Percentiles rank a stretch among this genome's conserved stretches.
phyloP scores from a whole-genome alignment of 2,797 vertebrate genomes.

The Spinibarbus caldwelli region DNA sequence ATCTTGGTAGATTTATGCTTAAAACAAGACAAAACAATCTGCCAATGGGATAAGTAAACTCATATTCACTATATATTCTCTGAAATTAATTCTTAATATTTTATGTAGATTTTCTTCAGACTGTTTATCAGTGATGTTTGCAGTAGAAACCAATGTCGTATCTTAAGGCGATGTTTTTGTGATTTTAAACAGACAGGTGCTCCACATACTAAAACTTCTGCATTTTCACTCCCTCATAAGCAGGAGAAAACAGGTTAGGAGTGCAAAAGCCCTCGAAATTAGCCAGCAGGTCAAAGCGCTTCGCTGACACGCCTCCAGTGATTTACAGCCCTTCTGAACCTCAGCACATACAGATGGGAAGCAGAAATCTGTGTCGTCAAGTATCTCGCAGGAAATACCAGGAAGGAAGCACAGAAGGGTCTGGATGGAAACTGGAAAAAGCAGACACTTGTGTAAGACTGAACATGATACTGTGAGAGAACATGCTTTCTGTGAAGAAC shows the following conservation, averaged over 20 bases:
- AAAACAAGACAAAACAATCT: neutral
- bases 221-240: neutral
- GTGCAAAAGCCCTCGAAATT: too few relatives aligned
- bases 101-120: neutral
- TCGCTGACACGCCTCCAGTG: too few relatives aligned
- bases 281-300: neutral
- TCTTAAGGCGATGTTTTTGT: neutral
- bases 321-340: slow-evolving; percentile 26
- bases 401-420: slow-evolving; percentile 42
- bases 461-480: slow-evolving; percentile 11
- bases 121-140: neutral
- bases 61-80: neutral
- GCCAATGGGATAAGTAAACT: neutral
- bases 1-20: neutral
- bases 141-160: neutral
- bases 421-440: slow-evolving; percentile 26
- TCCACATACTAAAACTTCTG: neutral
- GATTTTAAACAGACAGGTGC: neutral
- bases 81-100: neutral
- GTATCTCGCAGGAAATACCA: slow-evolving; percentile 65
- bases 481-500: neutral
- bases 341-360: slow-evolving; percentile 58
- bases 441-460: neutral
- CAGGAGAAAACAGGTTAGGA: neutral
- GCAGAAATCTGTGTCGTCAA: slow-evolving; percentile 49